Conservation (phyloP, 2,797 vertebrate species). For the Sebastes ruberrimus region DNA sequence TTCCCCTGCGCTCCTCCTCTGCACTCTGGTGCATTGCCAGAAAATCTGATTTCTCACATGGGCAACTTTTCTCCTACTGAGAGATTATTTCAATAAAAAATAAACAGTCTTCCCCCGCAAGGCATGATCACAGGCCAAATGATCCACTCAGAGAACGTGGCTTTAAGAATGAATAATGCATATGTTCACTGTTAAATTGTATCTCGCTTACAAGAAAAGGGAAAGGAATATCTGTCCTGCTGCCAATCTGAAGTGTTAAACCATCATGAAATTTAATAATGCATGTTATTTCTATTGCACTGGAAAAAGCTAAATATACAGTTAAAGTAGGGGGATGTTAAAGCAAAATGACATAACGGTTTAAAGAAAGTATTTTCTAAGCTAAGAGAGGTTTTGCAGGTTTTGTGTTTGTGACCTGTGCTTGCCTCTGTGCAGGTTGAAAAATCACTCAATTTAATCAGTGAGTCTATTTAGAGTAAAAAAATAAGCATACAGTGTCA, state of each 20-base stretch:
- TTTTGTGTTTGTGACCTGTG: constrained; percentile 4
- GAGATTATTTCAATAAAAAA: constrained; percentile 83
- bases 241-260: constrained; percentile 58
- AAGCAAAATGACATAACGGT: background rate
- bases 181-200: constrained; percentile 67
- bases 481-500: background rate
- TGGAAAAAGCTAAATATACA: background rate
- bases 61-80: constrained; percentile 76
- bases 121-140: constrained; percentile 77
- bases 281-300: constrained; percentile 6
- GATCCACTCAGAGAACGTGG: constrained; percentile 73
- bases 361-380: background rate
- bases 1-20: constrained; percentile 63
- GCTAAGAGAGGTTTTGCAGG: background rate
- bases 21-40: constrained; percentile 74
- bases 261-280: constrained; percentile 36
- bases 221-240: constrained; percentile 15
- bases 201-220: constrained; percentile 42
- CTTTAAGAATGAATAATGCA: constrained; percentile 82
- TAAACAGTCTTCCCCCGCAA: constrained; percentile 79
- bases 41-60: constrained; percentile 83
- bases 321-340: background rate
- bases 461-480: background rate
- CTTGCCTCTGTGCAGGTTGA: background rate
- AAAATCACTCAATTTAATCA: background rate